Evolutionary conservation across 2,888 invertebrate genomes (phyloP).

Genomic region (Rapana venosa): DNA sequence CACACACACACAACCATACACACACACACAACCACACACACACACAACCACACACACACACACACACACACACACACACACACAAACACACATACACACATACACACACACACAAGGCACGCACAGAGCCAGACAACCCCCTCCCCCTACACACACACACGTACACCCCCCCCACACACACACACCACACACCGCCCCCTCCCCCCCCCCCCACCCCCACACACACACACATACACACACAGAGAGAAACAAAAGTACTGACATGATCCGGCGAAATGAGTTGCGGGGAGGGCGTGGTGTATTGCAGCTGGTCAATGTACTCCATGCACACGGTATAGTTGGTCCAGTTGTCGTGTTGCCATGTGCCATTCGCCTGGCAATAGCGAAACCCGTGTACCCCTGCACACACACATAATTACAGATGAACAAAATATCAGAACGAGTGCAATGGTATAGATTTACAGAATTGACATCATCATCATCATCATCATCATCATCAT

Average conservation of each 20-base stretch:
- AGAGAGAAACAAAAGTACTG: not conserved
- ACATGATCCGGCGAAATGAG: slow-evolving; percentile 13
- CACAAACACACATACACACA: not conserved
- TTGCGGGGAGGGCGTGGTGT: slow-evolving; percentile 15
- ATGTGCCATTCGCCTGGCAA: slow-evolving; percentile 43
- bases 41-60: not conserved
- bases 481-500: not conserved
- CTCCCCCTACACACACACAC: not conserved
- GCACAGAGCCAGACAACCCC: not conserved
- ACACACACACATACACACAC: slow-evolving; percentile 22
- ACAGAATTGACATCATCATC: not conserved
- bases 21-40: not conserved
- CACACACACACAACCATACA: not conserved
- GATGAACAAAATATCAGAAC: not conserved
- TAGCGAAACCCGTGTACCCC: slow-evolving; percentile 37
- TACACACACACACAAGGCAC: not conserved
- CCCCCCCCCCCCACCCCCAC: not conserved
- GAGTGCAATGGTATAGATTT: not conserved
- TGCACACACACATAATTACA: slow-evolving; percentile 9
- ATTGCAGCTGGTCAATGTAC: slow-evolving; percentile 29
- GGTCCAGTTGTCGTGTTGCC: slow-evolving; percentile 49
- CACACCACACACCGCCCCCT: not conserved
- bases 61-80: slow-evolving; percentile 15
- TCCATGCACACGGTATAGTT: slow-evolving; percentile 49
- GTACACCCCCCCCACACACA: not conserved